A percentile compares a stretch with the other conserved stretches of the same genome.
phyloP scores from a whole-genome alignment of 2,113 vertebrate genomes.

The Chloropsis hardwickii region DNA sequence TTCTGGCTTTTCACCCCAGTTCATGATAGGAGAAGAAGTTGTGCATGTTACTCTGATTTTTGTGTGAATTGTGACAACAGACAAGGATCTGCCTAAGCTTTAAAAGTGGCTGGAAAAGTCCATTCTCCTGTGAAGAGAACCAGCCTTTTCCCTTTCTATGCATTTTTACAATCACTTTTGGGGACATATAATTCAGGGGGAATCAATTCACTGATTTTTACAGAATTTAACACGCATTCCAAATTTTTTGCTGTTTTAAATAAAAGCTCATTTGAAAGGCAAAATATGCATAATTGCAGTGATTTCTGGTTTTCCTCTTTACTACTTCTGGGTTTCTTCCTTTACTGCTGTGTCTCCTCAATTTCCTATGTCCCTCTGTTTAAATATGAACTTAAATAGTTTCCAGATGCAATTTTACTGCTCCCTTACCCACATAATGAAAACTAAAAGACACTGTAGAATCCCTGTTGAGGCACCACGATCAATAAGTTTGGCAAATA shows the following conservation, averaged over 20 bases:
- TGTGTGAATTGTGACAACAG: not conserved
- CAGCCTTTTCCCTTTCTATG: not conserved
- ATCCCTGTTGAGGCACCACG: not conserved
- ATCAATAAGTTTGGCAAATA: constrained; percentile 36
- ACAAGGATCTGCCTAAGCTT: not conserved
- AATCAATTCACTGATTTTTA: not conserved
- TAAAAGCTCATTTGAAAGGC: not conserved
- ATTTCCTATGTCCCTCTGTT: not conserved
- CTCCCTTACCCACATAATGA: constrained; percentile 26
- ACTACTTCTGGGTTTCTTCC: not conserved
- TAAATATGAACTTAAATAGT: constrained; percentile 24
- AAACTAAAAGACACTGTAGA: constrained; percentile 32
- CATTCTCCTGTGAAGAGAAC: not conserved
- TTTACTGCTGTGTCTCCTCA: not conserved
- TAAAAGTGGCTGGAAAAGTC: not conserved
- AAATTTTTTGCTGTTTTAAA: not conserved
- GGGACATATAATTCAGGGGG: not conserved
- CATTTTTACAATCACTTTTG: not conserved
- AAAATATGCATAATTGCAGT: not conserved
- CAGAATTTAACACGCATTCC: not conserved
- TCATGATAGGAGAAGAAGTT: not conserved
- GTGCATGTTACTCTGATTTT: not conserved
- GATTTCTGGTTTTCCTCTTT: not conserved
- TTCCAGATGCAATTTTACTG: constrained; percentile 60
- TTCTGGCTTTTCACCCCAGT: not conserved